Evolutionary conservation across 2,113 vertebrate genomes (phyloP).

Genomic region (Aspiorhynchus laticeps): DNA sequence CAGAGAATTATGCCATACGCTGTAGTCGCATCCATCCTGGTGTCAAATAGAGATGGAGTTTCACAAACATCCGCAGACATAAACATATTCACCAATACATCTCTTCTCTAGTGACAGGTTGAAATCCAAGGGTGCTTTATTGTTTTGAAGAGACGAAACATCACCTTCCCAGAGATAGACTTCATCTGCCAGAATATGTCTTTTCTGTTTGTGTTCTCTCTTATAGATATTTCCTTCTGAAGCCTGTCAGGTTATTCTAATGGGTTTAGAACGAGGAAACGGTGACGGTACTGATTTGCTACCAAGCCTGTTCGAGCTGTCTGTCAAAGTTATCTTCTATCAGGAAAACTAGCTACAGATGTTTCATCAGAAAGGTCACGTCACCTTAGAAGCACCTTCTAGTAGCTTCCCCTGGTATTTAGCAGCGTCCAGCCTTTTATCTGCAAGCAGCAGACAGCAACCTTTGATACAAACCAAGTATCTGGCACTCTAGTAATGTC

Average conservation of each 20-base stretch:
- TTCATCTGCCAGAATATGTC: constrained; percentile 18
- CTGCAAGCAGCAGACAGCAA: not conserved
- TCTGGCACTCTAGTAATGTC: constrained; percentile 25
- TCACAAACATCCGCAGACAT: constrained; percentile 48
- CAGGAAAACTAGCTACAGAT: constrained; percentile 18
- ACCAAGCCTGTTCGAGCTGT: not conserved
- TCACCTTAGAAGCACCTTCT: not conserved
- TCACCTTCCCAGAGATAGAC: constrained; percentile 11
- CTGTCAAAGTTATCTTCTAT: constrained; percentile 12
- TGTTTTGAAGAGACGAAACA: constrained; percentile 37
- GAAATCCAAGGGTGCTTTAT: constrained; percentile 12
- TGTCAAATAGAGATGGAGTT: constrained; percentile 42
- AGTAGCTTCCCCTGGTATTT: constrained; percentile 26
- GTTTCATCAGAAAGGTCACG: constrained; percentile 30
- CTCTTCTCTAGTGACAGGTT: not conserved
- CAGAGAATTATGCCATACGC: constrained; percentile 56
- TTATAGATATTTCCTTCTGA: not conserved
- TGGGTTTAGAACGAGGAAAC: not conserved
- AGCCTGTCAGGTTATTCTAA: not conserved
- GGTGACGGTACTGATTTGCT: constrained; percentile 10
- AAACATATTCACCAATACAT: constrained; percentile 26
- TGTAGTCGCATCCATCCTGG: constrained; percentile 43
- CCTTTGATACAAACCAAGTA: constrained; percentile 23
- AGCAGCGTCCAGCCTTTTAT: constrained; percentile 15
- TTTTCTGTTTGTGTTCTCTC: constrained; percentile 12